Percentiles rank a stretch among this genome's conserved stretches.
phyloP scores from a whole-genome alignment of 2,797 vertebrate genomes.

The Chromis chromis region DNA sequence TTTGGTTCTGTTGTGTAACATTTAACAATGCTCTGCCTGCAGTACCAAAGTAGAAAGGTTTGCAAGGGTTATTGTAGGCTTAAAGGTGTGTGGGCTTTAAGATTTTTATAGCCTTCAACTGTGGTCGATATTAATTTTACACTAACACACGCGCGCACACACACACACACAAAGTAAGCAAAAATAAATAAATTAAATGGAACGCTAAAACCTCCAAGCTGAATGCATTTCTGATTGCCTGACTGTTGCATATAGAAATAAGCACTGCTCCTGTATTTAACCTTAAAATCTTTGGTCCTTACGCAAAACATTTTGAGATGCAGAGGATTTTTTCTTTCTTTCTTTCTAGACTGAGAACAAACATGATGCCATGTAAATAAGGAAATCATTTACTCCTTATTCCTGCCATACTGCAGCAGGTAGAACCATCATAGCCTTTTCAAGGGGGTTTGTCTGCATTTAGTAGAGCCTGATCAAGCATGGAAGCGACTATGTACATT shows the following conservation, averaged over 20 bases:
- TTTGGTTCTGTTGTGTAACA: conserved; percentile 49
- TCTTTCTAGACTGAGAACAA: background rate
- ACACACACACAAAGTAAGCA: background rate
- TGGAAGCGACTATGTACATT: background rate
- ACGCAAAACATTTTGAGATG: background rate
- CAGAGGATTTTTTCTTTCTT: background rate
- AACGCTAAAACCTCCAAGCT: background rate
- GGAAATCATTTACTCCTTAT: background rate
- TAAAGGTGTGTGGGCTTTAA: conserved; percentile 55
- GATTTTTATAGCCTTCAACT: conserved; percentile 53
- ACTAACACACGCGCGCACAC: conserved; percentile 31
- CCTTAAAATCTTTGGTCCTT: background rate
- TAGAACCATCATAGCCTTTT: background rate
- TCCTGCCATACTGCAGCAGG: background rate
- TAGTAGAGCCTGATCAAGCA: background rate
- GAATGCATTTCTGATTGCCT: background rate
- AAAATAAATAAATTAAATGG: conserved; percentile 21
- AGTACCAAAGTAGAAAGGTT: conserved; percentile 44
- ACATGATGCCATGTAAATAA: background rate
- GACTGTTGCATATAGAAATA: background rate
- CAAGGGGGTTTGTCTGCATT: background rate
- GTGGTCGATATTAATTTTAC: conserved; percentile 49
- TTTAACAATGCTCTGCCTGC: conserved; percentile 36
- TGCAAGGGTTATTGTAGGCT: conserved; percentile 45
- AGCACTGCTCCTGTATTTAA: conserved; percentile 3